Percentiles rank a stretch among this genome's conserved stretches.
phyloP scores from a whole-genome alignment of 2,113 vertebrate genomes.

The Laterallus jamaicensis region DNA sequence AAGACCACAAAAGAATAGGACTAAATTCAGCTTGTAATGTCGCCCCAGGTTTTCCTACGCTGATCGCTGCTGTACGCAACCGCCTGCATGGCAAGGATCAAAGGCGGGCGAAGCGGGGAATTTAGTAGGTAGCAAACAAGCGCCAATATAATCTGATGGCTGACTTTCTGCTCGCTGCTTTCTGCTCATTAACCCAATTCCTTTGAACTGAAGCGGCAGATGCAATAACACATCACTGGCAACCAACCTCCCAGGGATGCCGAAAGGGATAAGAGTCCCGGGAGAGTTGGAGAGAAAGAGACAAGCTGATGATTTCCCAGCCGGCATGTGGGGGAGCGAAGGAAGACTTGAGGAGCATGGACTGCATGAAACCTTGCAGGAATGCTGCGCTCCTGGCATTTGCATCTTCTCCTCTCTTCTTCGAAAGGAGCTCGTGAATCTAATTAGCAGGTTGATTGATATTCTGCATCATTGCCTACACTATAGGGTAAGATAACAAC shows the following conservation, averaged over 20 bases:
- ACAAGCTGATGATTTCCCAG: background rate
- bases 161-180: background rate
- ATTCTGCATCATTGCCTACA: background rate
- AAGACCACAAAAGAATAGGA: accelerated
- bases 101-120: background rate
- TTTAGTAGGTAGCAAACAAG: background rate
- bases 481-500: background rate
- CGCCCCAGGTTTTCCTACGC: accelerated
- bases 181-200: constrained; percentile 34
- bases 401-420: background rate
- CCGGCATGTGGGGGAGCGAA: accelerated
- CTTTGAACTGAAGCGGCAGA: constrained; percentile 30
- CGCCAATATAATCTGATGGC: background rate
- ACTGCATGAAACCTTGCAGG: accelerated
- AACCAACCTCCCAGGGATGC: background rate
- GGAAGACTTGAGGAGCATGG: background rate
- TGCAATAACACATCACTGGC: background rate
- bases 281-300: background rate
- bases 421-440: background rate
- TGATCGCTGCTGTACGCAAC: background rate
- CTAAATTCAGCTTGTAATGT: background rate
- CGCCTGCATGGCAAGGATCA: background rate
- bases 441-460: background rate
- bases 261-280: background rate
- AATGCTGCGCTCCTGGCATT: background rate